These are phyloP conservation scores for Pithys albifrons DNA, from an alignment of 2,113 vertebrate species.

Conservation along the genomic window DNA sequence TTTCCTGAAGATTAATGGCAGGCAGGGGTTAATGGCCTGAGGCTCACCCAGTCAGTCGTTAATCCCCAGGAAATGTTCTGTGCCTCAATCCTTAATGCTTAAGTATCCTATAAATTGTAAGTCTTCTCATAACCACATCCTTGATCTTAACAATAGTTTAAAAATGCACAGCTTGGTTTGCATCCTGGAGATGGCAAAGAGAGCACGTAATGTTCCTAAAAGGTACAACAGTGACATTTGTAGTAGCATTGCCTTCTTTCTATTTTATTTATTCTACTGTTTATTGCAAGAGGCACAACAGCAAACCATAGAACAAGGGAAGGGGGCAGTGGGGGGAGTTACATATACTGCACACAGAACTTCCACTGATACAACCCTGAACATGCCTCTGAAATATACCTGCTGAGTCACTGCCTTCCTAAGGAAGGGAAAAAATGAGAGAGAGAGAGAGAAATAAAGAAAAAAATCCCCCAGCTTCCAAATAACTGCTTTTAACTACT, in stretches of 20 bases:
- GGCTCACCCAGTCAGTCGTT: slow-evolving; percentile 65
- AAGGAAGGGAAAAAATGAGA: not conserved
- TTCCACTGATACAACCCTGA: slow-evolving; percentile 2
- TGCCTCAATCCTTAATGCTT: slow-evolving; percentile 68
- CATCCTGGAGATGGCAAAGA: slow-evolving; percentile 32
- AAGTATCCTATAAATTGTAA: slow-evolving; percentile 69
- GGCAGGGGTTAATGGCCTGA: slow-evolving; percentile 65
- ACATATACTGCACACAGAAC: not conserved
- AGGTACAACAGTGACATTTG: not conserved
- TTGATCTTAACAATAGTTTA: slow-evolving; percentile 60
- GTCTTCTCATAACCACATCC: slow-evolving; percentile 67
- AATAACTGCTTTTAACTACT: slow-evolving; percentile 35
- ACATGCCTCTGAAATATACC: not conserved
- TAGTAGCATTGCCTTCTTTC: not conserved
- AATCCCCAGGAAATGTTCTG: slow-evolving; percentile 67
- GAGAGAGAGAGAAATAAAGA: not conserved
- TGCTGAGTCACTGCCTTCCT: slow-evolving; percentile 57
- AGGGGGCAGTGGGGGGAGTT: not conserved
- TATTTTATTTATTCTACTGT: not conserved
- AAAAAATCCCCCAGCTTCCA: slow-evolving; percentile 10
- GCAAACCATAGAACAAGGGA: not conserved
- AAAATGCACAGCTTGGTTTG: slow-evolving; percentile 45
- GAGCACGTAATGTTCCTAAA: not conserved
- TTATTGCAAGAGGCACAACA: not conserved
- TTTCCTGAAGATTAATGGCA: slow-evolving; percentile 64